Evolutionary conservation across 2,797 vertebrate species (phyloP), one percentile per base, ranked within the genome.

Genomic region (Cephalopachus bancanus): DNA sequence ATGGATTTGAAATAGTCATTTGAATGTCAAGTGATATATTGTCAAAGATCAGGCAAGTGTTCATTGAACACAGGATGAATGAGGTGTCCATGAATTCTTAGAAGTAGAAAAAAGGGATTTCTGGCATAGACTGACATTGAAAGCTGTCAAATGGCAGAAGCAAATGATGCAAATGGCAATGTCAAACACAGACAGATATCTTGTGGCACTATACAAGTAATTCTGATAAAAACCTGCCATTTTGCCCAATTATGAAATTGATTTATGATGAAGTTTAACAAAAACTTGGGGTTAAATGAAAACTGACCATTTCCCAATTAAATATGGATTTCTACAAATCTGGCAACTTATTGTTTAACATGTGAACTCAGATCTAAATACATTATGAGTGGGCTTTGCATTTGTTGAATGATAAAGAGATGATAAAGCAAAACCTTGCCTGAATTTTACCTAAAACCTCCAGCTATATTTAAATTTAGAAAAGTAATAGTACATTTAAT

Each of bases 51-150:
- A 96, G 92, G 93, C 67, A 96, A 94, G 57, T 90, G 67, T 44
- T 97, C 89, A 97, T 97, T 88, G 91, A 80, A 78, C 71, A 26
- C 89, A 90, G 79, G 83, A 96, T 55, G 65, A 97, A 97, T 72
- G 37, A 83, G 89, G 33, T 84, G 86, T 97, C 93, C 53, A 75
- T 89, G 72, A 84, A 74, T 28, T 88, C 57, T 26, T 88, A 12
- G 79, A 95, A 76, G 37, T 16, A 26, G 55, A 37, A 74, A 79
- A 84, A 78, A 75, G 64, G 59, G 28, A 95, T 74, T 78, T 0
- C 1, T 64, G 72, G 28, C 14, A 81, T 65, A 93, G 59, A 75
- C 5, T 72, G 83, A 62, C 53, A 44, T 80, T 60, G 88, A 84
- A 51, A 95, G 37, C 3, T 96, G 85, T 89, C 59, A 67, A 30